Evolutionary conservation across 2,113 vertebrate genomes (phyloP).

Genomic region (Gasterosteus nipponicus): DNA sequence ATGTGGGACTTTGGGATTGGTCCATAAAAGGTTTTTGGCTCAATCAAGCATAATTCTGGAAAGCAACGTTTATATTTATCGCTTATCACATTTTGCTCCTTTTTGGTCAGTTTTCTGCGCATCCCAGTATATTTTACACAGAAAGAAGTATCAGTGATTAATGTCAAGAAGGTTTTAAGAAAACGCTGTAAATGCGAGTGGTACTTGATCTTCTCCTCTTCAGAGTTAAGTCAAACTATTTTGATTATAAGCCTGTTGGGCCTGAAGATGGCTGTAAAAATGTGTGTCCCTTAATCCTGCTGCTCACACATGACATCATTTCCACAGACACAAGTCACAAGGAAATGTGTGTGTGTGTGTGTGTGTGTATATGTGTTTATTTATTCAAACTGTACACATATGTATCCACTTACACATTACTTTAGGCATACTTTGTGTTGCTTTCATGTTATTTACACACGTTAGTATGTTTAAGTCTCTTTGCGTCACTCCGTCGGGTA

Average conservation of each 20-base stretch:
- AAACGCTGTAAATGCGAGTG: constrained; percentile 5
- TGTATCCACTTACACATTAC: not conserved
- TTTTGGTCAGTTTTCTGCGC: not conserved
- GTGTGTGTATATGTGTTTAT: not conserved
- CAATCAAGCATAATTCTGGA: not conserved
- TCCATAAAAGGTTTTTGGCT: not conserved
- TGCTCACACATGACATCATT: constrained; percentile 32
- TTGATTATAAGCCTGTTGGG: constrained; percentile 35
- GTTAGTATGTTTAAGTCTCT: not conserved
- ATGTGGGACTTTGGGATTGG: not conserved
- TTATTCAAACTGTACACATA: not conserved
- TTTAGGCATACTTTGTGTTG: not conserved
- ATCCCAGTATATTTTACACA: not conserved
- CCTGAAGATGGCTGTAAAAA: constrained; percentile 36
- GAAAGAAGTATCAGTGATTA: not conserved
- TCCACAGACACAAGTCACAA: constrained; percentile 15
- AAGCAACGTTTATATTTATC: not conserved
- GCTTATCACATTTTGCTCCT: not conserved
- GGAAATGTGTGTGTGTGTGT: not conserved
- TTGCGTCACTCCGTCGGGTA: constrained; percentile 7
- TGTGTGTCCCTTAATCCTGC: constrained; percentile 47
- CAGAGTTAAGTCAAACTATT: constrained; percentile 10
- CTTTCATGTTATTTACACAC: not conserved
- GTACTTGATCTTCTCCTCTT: constrained; percentile 23
- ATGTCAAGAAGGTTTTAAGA: constrained; percentile 1